A percentile compares a stretch with the other conserved stretches of the same genome.
phyloP scores from a whole-genome alignment of 2,888 invertebrate species.

The Idaea dimidiata region DNA sequence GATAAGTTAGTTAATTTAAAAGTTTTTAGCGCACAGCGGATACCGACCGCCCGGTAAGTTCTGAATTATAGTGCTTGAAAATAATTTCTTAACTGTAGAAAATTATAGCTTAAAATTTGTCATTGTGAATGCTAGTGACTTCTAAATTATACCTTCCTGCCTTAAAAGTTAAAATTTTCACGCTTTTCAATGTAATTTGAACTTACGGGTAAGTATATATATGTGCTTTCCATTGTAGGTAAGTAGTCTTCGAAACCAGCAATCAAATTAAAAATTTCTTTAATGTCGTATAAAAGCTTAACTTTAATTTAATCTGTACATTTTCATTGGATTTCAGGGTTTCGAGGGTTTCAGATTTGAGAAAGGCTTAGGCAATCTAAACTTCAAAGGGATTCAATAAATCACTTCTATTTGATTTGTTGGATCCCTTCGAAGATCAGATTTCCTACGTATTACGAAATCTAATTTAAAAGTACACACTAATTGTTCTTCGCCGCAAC shows the following conservation, averaged over 20 bases:
- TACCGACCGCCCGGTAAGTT: neutral
- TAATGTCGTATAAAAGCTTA: neutral
- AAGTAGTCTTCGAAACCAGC: neutral
- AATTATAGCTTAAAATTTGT: neutral
- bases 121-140: neutral
- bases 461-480: no score
- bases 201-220: no score
- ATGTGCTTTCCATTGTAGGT: no score
- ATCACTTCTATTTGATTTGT: neutral
- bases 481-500: no score
- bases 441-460: no score
- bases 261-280: neutral
- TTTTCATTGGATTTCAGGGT: neutral
- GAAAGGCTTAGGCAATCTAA: neutral
- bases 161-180: neutral
- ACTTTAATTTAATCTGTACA: neutral
- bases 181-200: no score
- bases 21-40: neutral
- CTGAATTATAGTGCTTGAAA: neutral
- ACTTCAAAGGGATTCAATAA: neutral
- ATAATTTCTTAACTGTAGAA: neutral
- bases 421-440: neutral
- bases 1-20: neutral
- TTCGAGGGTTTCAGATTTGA: neutral
- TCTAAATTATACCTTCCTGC: neutral